Conservation (phyloP, 2,888 invertebrate species). For the Molorchus minor region DNA sequence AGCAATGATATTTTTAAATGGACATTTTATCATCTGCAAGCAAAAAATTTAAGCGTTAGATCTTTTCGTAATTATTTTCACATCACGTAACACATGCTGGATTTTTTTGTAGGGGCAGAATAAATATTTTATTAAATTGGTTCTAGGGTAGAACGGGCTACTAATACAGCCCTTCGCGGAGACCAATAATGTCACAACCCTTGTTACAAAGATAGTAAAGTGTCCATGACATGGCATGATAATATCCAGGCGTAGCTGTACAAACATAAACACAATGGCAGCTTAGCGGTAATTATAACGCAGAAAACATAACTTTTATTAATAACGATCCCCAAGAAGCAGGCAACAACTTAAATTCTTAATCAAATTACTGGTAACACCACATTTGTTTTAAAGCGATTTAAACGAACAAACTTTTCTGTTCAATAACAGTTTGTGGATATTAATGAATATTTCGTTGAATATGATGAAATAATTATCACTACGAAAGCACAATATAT, state of each 20-base stretch:
- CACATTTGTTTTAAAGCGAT: too few relatives aligned
- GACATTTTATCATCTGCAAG: too few relatives aligned
- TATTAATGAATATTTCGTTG: too few relatives aligned
- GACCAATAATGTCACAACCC: constrained; percentile 18
- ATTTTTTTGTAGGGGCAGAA: not conserved
- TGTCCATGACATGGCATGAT: constrained; percentile 17
- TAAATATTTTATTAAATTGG: constrained; percentile 1
- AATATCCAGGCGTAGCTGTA: constrained; percentile 11
- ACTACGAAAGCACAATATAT: too few relatives aligned
- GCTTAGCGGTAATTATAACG: constrained; percentile 13
- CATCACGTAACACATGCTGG: not conserved
- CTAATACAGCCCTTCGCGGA: constrained; percentile 1
- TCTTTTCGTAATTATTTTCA: not conserved
- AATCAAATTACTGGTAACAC: not conserved
- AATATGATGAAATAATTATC: too few relatives aligned
- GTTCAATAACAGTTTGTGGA: too few relatives aligned
- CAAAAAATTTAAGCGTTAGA: too few relatives aligned
- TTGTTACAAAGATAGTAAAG: constrained; percentile 17
- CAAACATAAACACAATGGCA: constrained; percentile 19
- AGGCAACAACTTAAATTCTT: constrained; percentile 4
- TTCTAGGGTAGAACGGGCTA: not conserved
- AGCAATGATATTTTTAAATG: too few relatives aligned
- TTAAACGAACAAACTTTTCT: too few relatives aligned
- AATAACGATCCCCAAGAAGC: constrained; percentile 8
- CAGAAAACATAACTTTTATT: constrained; percentile 18